Evolutionary conservation across 2,797 vertebrate species (phyloP).

Genomic region (Fringilla coelebs): DNA sequence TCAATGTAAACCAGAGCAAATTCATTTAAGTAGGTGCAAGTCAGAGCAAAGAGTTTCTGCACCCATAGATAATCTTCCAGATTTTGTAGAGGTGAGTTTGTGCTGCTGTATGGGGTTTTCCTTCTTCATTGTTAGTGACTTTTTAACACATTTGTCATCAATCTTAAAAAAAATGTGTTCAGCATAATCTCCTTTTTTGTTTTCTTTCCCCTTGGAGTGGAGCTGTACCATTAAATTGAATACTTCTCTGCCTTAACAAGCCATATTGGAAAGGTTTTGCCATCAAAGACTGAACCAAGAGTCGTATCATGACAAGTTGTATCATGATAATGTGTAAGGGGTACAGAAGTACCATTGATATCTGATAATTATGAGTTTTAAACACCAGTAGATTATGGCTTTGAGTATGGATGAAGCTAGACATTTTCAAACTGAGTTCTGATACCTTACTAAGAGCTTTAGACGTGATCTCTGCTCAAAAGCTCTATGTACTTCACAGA

Average conservation of each 20-base stretch:
- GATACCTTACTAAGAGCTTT: background rate
- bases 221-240: background rate
- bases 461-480: background rate
- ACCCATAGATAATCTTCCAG: background rate
- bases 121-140: background rate
- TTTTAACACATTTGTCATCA: background rate
- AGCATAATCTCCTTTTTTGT: background rate
- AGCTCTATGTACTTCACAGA: background rate
- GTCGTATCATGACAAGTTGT: rapidly evolving
- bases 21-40: no score
- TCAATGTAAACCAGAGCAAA: no score
- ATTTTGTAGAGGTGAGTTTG: background rate
- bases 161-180: background rate
- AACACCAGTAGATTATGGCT: background rate
- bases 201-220: background rate
- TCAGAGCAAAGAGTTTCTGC: no score
- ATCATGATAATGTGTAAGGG: background rate
- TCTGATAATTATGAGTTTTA: background rate
- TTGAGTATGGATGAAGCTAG: background rate
- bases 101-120: background rate
- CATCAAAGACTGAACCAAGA: background rate
- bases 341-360: background rate
- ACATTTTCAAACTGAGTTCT: background rate
- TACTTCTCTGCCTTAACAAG: background rate
- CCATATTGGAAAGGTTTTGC: background rate